Evolutionary conservation across 2,113 vertebrate species (phyloP).

Genomic region (Rhegmatorhina hoffmannsi): DNA sequence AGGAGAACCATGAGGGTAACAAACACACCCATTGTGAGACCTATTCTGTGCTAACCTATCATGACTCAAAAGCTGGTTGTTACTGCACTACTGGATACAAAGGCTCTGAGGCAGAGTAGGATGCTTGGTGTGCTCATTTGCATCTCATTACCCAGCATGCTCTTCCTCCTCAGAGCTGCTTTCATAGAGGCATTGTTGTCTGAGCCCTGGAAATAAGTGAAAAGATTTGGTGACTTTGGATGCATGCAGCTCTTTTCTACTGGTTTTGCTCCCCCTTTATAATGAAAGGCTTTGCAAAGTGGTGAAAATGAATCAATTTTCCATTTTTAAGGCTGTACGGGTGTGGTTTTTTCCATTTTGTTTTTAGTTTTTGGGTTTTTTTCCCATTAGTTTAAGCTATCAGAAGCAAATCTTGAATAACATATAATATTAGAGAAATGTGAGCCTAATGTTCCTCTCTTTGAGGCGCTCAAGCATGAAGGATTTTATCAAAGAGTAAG

Average conservation of each 20-base stretch:
- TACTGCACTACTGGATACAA: slow-evolving; percentile 52
- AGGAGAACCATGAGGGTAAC: slow-evolving; percentile 5
- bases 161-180: slow-evolving; percentile 53
- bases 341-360: neutral
- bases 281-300: slow-evolving; percentile 43
- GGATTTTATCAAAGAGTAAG: slow-evolving; percentile 44
- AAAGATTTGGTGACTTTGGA: slow-evolving; percentile 53
- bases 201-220: slow-evolving; percentile 58
- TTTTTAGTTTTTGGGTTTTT: neutral
- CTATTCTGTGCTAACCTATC: slow-evolving; percentile 52
- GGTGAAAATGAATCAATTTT: slow-evolving; percentile 47
- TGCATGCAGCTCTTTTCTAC: slow-evolving; percentile 56
- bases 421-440: slow-evolving; percentile 49
- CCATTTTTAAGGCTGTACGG: slow-evolving; percentile 31
- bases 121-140: slow-evolving; percentile 57
- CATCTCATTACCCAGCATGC: slow-evolving; percentile 68
- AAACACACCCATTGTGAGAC: slow-evolving; percentile 10
- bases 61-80: slow-evolving; percentile 58
- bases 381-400: slow-evolving; percentile 11
- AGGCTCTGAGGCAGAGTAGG: slow-evolving; percentile 31
- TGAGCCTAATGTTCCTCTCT: slow-evolving; percentile 49
- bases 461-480: slow-evolving; percentile 38
- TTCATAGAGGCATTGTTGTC: slow-evolving; percentile 61
- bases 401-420: slow-evolving; percentile 59
- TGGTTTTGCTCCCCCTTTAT: slow-evolving; percentile 3